Evolutionary conservation across 2,113 vertebrate species (phyloP), one percentile per base, ranked within the genome.

Genomic region (Anas platyrhynchos): DNA sequence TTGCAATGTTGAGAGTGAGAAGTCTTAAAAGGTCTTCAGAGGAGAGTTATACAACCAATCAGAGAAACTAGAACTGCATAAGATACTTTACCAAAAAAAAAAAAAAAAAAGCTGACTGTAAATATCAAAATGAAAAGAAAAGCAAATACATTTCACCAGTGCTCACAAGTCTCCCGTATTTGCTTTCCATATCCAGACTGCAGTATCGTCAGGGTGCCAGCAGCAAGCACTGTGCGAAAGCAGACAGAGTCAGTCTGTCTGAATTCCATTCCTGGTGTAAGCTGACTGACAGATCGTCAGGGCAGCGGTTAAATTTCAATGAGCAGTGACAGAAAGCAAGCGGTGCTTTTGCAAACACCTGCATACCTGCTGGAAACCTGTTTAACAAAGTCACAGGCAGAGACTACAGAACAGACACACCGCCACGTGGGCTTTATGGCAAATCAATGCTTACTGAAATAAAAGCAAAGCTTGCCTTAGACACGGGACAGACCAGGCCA

Each of bases 311-410:
- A 7, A 3, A 4, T 18, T n/a, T 25, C 41, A 3, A 13, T 1
- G 1, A 23, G 8, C 26, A 14, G 34, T 0, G 11, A n/a, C 1
- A 0, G 36, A 38, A 14, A 16, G 29, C 15, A 46, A 7, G 5
- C 1, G 9, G 32, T 7, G 25, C 6, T 1, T 38, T 3, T 26
- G 2, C 1, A 14, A 26, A 4, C 0, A 20, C 0, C 17, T 36
- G 17, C 21, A 0, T 2, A 6, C 17, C 32, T 13, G 43, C 32
- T 7, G 31, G 5, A 81, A 67, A 27, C 15, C 13, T 1, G 4
- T 16, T 11, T 6, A 2, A 25, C 6, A 26, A 31, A 16, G 21
- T 18, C 18, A 13, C 9, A 1, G 16, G 20, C 80, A 26, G 32
- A 2, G 7, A 18, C n/a, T 32, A 4, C 68, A 6, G 25, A 46